Evolutionary conservation across 2,888 invertebrate genomes (phyloP).

Genomic region (Phania funesta): DNA sequence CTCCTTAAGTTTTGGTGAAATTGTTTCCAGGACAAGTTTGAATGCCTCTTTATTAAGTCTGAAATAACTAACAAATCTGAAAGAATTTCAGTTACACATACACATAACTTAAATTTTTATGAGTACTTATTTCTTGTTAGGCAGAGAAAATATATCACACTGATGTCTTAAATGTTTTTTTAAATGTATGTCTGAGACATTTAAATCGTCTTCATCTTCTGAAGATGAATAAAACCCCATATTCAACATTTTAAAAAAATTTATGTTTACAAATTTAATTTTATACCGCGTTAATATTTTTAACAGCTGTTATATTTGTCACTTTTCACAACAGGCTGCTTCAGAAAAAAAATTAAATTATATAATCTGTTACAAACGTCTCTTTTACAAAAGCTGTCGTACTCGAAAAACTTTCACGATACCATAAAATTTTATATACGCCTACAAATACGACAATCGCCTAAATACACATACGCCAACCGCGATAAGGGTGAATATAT

Average conservation of each 20-base stretch:
- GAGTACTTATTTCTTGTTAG: neutral
- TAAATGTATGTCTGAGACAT: neutral
- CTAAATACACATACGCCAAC: neutral
- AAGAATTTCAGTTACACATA: neutral
- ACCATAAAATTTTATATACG: too few relatives aligned
- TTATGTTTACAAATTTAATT: neutral
- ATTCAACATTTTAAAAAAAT: neutral
- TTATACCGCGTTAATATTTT: neutral
- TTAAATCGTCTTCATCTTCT: neutral
- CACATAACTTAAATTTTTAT: neutral
- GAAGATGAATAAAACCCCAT: neutral
- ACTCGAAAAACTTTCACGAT: too few relatives aligned
- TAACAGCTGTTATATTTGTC: neutral
- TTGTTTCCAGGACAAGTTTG: neutral
- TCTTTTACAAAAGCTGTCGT: neutral
- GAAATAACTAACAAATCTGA: neutral
- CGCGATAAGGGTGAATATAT: neutral
- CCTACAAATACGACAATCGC: too few relatives aligned
- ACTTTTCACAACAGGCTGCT: too few relatives aligned
- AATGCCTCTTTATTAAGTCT: neutral
- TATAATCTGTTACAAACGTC: neutral
- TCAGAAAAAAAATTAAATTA: neutral
- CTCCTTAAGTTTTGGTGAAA: neutral
- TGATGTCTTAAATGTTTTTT: conserved; percentile 1
- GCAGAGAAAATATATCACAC: neutral